These are phyloP conservation scores for Belgica antarctica DNA, from an alignment of 2,888 invertebrate species.

Conservation along the genomic window DNA sequence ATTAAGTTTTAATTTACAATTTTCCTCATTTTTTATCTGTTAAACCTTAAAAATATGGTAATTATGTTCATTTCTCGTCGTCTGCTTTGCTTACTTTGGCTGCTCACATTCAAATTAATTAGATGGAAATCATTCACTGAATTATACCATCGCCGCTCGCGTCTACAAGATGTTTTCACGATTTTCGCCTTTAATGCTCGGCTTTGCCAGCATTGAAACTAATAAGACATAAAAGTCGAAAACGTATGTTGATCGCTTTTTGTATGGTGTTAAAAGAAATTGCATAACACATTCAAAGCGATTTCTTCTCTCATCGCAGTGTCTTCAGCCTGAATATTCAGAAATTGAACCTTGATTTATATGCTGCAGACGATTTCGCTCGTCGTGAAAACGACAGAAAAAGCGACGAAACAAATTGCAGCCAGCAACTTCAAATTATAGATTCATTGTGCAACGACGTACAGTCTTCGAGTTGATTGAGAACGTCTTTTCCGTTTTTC, in stretches of 20 bases:
- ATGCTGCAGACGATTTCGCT: neutral
- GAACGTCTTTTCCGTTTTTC: neutral
- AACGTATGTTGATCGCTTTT: slow-evolving; percentile 3
- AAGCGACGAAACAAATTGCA: slow-evolving; percentile 19
- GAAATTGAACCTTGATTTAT: slow-evolving; percentile 26
- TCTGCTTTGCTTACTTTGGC: neutral
- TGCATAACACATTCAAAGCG: slow-evolving; percentile 5
- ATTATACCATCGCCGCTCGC: neutral
- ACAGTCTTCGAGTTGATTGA: neutral
- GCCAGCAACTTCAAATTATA: neutral
- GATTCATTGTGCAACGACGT: slow-evolving; percentile 16
- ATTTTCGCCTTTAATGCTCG: neutral
- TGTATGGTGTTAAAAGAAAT: slow-evolving; percentile 13
- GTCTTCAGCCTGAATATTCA: neutral
- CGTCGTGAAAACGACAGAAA: neutral
- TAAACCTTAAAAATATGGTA: slow-evolving; percentile 13
- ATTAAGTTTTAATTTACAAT: slow-evolving; percentile 27
- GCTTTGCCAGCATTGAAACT: too few relatives aligned
- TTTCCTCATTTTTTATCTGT: neutral
- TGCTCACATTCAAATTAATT: slow-evolving; percentile 26
- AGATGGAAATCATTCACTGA: slow-evolving; percentile 24
- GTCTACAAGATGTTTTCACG: slow-evolving; percentile 4
- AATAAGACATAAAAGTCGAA: too few relatives aligned
- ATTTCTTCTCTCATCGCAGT: neutral
- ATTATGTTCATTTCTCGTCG: neutral